Conservation (phyloP, 2,888 invertebrate genomes). For the Ellobium chinense region DNA sequence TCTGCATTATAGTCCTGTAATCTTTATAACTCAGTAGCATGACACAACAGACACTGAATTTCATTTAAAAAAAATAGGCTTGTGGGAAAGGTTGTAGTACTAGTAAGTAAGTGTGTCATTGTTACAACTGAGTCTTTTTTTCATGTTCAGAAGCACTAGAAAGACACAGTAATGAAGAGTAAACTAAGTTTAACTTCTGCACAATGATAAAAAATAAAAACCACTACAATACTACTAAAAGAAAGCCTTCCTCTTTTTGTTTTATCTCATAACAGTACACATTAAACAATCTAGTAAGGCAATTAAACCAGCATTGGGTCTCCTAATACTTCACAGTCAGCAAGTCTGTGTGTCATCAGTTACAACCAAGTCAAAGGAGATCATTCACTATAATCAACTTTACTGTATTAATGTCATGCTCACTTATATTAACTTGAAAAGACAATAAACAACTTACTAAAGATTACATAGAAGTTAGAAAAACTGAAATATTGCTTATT, state of each 20-base stretch:
- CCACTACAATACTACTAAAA: neutral
- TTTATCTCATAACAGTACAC: neutral
- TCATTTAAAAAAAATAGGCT: neutral
- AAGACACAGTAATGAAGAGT: neutral
- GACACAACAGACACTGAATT: neutral
- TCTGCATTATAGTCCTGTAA: neutral
- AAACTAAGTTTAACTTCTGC: neutral
- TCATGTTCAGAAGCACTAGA: neutral
- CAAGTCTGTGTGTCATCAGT: neutral
- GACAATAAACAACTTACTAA: neutral
- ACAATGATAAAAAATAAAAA: neutral
- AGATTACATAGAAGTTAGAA: neutral
- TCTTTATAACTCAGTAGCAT: neutral
- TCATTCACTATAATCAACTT: neutral
- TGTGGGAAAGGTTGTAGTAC: neutral
- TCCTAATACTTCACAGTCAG: neutral
- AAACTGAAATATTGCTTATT: neutral
- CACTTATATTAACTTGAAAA: neutral
- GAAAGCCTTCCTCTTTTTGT: neutral
- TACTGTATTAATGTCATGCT: neutral
- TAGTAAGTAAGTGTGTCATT: neutral
- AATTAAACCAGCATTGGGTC: neutral
- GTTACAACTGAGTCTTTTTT: neutral
- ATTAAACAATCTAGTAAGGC: neutral
- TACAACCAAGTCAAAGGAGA: neutral